Base-by-base conservation (phyloP, 1,140 invertebrate genomes). In the Euura saliciscinereae region DNA sequence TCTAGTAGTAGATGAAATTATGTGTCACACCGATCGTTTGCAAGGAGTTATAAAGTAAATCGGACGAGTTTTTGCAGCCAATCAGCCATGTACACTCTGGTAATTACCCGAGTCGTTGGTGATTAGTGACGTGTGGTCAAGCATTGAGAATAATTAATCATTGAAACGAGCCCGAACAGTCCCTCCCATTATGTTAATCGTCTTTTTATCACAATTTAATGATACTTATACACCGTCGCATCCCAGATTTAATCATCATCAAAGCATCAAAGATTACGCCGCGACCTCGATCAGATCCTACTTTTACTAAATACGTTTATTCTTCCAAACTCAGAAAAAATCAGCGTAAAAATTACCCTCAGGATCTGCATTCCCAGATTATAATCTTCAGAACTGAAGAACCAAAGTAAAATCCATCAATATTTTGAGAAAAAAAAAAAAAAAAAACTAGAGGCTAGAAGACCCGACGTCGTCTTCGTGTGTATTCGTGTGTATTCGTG, bases 101-200 rank as follows among this genome's bases (percentile, higher is more conserved):
- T 44, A 46, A 69, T 69, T 69, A 69, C 68, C 28, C 43, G n/a
- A 69, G 45, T 71, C 64, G 11, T 44, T 45, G 59, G 10, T 66
- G 59, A 68, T 72, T 72, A 71, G 70, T 74, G 65, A 72, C 45
- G 70, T 59, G 69, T 66, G 28, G n/a, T 43, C 68, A 69, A 28
- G 70, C 68, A 74, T 79, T 77, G 76, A 74, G 75, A 74, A 75
- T 74, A 76, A 81, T 82, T 80, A 80, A 79, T 82, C 79, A 78
- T 76, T 76, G 67, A 65, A 76, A 76, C 43, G 72, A 74, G 74
- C 64, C 71, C 71, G 51, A 72, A n/a, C 68, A 6, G 65, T 44
- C 45, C 44, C 64, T 69, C 45, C 71, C 73, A 59, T 70, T 10
- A 10, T 43, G 73, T 74, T 74, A 73, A 79, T 74, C 69, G 13